phyloP scores from a whole-genome alignment of 2,113 vertebrate species.

The Chaetodon auriga region DNA sequence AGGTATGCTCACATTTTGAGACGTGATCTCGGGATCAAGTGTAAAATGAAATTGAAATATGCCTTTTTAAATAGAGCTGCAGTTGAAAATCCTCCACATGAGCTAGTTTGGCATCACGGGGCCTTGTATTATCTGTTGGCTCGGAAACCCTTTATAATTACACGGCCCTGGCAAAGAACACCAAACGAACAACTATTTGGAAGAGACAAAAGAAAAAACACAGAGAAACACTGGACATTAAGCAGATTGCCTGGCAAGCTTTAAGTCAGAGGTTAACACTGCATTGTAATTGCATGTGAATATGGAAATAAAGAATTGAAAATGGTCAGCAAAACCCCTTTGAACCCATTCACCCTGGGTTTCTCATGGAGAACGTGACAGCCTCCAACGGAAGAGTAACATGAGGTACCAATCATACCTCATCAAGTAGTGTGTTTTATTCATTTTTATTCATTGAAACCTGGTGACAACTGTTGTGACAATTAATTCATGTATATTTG shows the following conservation, averaged over 20 bases:
- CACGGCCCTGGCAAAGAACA: neutral
- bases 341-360: neutral
- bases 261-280: neutral
- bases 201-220: neutral
- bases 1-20: slow-evolving; percentile 9
- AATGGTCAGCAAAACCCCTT: neutral
- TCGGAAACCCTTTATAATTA: neutral
- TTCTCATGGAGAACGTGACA: neutral
- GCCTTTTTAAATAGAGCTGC: neutral
- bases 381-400: neutral
- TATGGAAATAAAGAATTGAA: neutral
- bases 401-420: neutral
- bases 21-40: neutral
- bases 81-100: neutral
- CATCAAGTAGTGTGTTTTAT: neutral
- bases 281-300: neutral
- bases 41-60: slow-evolving; percentile 20
- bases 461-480: neutral
- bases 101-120: neutral
- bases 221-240: neutral
- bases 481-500: neutral
- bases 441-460: neutral
- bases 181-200: neutral
- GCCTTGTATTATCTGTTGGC: neutral
- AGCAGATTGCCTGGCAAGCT: neutral